Evolutionary conservation across 2,888 invertebrate genomes (phyloP).

Genomic region (Seladonia tumulorum): DNA sequence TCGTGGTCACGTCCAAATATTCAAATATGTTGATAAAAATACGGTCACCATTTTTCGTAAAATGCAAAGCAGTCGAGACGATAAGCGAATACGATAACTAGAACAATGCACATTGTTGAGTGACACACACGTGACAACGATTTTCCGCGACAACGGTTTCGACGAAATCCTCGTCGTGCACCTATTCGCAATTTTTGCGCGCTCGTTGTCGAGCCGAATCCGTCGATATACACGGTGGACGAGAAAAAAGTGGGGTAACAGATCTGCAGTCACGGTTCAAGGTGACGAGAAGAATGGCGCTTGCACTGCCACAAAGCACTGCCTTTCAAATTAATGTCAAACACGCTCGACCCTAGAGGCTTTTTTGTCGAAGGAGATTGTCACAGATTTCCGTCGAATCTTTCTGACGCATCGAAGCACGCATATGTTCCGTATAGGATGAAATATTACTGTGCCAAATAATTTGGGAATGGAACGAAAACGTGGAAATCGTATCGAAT

Average conservation of each 20-base stretch:
- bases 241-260: slow-evolving; percentile 8
- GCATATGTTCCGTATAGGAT: too few relatives aligned
- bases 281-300: slow-evolving; percentile 15
- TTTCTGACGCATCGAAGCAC: not conserved
- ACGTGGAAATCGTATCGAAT: not conserved
- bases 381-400: not conserved
- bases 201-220: not conserved
- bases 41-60: slow-evolving; percentile 9
- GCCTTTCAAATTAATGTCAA: slow-evolving; percentile 53
- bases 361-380: slow-evolving; percentile 10
- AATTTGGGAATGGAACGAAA: not conserved
- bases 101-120: slow-evolving; percentile 8
- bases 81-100: slow-evolving; percentile 34
- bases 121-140: slow-evolving; percentile 10
- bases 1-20: not conserved
- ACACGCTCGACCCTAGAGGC: slow-evolving; percentile 24
- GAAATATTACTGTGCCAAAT: not conserved
- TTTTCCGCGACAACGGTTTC: not conserved
- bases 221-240: not conserved
- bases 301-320: slow-evolving; percentile 14
- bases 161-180: not conserved
- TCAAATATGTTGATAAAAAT: not conserved
- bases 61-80: not conserved
- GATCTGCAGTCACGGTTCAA: slow-evolving; percentile 45
- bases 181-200: slow-evolving; percentile 9